Conservation (phyloP, 2,888 invertebrate genomes). For the Amiota communis region DNA sequence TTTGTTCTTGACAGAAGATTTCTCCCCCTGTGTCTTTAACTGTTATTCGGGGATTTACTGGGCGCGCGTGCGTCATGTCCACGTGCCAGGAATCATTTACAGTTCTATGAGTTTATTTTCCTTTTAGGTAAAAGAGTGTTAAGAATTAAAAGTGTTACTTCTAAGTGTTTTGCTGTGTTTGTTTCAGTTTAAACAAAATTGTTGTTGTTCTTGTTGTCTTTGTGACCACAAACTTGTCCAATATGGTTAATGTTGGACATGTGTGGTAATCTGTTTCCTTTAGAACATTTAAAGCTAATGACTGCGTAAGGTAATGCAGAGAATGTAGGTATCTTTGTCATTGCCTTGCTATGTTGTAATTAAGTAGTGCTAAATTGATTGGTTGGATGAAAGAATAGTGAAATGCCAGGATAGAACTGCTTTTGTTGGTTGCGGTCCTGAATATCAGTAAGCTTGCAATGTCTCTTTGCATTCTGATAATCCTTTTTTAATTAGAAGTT, state of each 20-base stretch:
- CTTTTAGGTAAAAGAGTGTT: slow-evolving; percentile 41
- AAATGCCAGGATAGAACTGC: no score
- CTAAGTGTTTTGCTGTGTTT: slow-evolving; percentile 65
- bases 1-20: not conserved
- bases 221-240: slow-evolving; percentile 24
- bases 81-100: slow-evolving; percentile 28
- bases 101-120: slow-evolving; percentile 11
- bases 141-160: slow-evolving; percentile 62
- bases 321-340: no score
- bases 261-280: slow-evolving; percentile 39
- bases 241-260: slow-evolving; percentile 37
- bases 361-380: no score
- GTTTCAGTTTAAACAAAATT: slow-evolving; percentile 43
- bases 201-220: slow-evolving; percentile 9
- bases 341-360: no score
- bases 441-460: not conserved
- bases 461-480: not conserved
- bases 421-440: not conserved
- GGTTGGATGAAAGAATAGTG: no score
- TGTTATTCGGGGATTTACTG: not conserved
- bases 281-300: no score
- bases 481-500: slow-evolving; percentile 3
- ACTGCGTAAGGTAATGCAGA: no score
- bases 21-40: not conserved
- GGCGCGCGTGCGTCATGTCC: slow-evolving; percentile 9